These are phyloP conservation scores for Ischnus inquisitorius DNA, from an alignment of 2,888 invertebrate species.

Conservation along the genomic window DNA sequence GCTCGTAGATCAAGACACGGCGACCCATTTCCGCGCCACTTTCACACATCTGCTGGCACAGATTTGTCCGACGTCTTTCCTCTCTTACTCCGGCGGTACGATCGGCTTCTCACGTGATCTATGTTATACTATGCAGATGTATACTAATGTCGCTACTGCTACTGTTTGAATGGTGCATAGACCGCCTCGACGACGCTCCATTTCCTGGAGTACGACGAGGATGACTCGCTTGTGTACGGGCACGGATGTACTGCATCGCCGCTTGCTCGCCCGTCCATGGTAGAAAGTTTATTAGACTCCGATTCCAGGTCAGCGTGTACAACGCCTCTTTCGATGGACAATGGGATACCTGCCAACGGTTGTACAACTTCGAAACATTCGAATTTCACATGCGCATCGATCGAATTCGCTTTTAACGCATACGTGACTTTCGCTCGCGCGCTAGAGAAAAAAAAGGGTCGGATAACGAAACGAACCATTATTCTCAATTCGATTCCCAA, in stretches of 20 bases:
- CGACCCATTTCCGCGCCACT: constrained; percentile 72
- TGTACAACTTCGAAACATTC: constrained; percentile 13
- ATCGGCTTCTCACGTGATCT: constrained; percentile 26
- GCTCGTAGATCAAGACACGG: constrained; percentile 66
- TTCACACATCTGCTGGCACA: constrained; percentile 72
- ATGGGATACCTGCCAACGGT: constrained; percentile 14
- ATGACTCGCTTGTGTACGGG: constrained; percentile 58
- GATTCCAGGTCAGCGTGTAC: constrained; percentile 68
- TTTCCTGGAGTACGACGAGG: constrained; percentile 55
- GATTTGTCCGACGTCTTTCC: constrained; percentile 68
- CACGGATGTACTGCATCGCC: constrained; percentile 38
- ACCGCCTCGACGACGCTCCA: constrained; percentile 54
- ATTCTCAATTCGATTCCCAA: not conserved
- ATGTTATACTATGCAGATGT: constrained; percentile 17
- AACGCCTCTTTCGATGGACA: constrained; percentile 39
- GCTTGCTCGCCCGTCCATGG: constrained; percentile 53
- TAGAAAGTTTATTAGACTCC: constrained; percentile 73
- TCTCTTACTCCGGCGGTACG: constrained; percentile 35
- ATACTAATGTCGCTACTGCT: not conserved
- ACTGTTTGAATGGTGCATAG: constrained; percentile 48
- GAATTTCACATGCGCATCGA: constrained; percentile 1
- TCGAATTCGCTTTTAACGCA: constrained; percentile 2
- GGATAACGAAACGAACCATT: not conserved
- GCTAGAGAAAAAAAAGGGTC: not conserved
- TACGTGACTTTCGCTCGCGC: constrained; percentile 12